Evolutionary conservation across 2,113 vertebrate genomes (phyloP), one percentile per base, ranked within the genome.

Genomic region (Eurypyga helias): DNA sequence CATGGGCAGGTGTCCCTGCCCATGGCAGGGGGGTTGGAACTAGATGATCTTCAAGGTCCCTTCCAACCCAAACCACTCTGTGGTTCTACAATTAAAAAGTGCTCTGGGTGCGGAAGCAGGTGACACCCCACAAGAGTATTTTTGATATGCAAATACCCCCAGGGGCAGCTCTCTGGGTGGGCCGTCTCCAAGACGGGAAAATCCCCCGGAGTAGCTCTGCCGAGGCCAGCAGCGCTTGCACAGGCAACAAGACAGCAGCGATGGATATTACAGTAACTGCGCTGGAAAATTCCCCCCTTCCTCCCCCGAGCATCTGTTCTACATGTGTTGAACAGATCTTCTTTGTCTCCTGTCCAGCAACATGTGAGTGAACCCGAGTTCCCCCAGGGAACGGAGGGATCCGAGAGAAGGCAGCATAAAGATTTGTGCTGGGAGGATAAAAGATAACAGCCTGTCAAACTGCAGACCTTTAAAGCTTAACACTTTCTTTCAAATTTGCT

Each of bases 221-320:
- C 81, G 87, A 95, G 89, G 64, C 89, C 76, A 86, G 57, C 70
- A 92, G 38, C 6, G 7, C 91, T 93, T 89, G 81, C 70, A 41
- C 28, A 67, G 93, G 83, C 93, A 97, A 67, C 65, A 66, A 91
- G 95, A 87, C 95, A 87, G 94, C 71, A 81, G 97, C 96, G 85
- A 89, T 95, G 81, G 96, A 87, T 95, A 96, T 97, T 87, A 70
- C 70, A 94, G 86, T 65, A 92, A 97, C 57, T 73, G 72, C 29
- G 17, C 77, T 90, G 87, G 89, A 94, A 96, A 96, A 90, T 41
- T 89, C 67, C 83, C 66, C 78, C 83, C 83, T 90, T 96, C 83
- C 84, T 94, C 89, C 82, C 82, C 60, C 34, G 69, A 52, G 96
- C 98, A 98, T 98, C 98, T 98, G 98, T 60, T 97, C 85, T 89